Evolutionary conservation across 2,113 vertebrate genomes (phyloP), one percentile per base, ranked within the genome.

Genomic region (Spea bombifrons): DNA sequence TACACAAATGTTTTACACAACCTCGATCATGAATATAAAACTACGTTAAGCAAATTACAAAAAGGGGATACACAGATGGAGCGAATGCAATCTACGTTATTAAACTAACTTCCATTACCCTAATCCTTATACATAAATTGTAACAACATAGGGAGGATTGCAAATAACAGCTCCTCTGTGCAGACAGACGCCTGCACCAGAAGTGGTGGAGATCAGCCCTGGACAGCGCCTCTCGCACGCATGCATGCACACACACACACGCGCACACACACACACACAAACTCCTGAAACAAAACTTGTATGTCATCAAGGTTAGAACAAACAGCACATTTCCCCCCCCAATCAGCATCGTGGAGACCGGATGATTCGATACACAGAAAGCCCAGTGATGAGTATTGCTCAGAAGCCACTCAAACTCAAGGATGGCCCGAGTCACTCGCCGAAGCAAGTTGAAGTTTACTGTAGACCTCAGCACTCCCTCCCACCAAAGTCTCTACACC

Each of bases 211-310:
- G 66, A 76, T 76, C 75, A 76, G 75, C 75, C 66, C 75, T 76
- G 75, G 75, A 76, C 75, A 76, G 75, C 75, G 75, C 75, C 75
- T 70, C 45, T 47, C 73, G 55, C 73, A 49, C 30, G 30, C 30
- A 30, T 30, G 30, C 30, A 30, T n/a, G n/a, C 30, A 30, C 30
- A 30, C 30, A 30, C 67, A 30, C 67, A 44, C 30, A 47, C 66
- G 9, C 66, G 0, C 45, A 46, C 47, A 17, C 68, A 7, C 12
- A 73, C 17, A 16, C 9, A 4, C 53, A 73, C 30, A 17, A 47
- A 47, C 43, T 8, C 59, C 55, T 50, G 57, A 61, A 50, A 46
- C 66, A 67, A 50, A 48, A 67, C 50, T 67, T 67, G 66, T 45
- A 8, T 8, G 50, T 7, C 74, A 16, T 7, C 13, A 75, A n/a